phyloP scores from a whole-genome alignment of 2,797 vertebrate genomes.

The Okamejei kenojei region DNA sequence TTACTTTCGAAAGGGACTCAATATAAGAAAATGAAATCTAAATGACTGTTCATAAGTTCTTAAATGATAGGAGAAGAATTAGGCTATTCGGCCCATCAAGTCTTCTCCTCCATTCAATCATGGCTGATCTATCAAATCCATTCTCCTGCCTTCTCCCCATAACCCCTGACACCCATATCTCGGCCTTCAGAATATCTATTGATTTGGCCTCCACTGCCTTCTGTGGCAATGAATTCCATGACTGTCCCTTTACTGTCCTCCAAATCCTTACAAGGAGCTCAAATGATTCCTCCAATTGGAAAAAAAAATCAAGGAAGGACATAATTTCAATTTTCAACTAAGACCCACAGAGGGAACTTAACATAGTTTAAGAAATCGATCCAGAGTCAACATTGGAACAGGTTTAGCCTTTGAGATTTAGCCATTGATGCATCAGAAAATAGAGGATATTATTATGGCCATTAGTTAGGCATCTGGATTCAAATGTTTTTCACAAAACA shows the following conservation, averaged over 20 bases:
- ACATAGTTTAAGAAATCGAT: not conserved
- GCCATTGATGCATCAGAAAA: not conserved
- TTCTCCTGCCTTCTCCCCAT: no score
- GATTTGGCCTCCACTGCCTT: no score
- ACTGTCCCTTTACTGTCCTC: no score
- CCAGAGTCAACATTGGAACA: not conserved
- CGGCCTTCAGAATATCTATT: no score
- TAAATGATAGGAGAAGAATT: no score
- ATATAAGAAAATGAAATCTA: conserved; percentile 21
- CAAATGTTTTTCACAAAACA: not conserved
- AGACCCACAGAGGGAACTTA: no score
- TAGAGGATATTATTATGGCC: not conserved
- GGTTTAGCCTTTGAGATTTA: not conserved
- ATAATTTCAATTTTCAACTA: not conserved
- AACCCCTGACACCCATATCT: no score
- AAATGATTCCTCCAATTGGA: not conserved
- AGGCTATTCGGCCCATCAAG: no score
- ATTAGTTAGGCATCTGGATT: not conserved
- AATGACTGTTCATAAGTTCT: not conserved
- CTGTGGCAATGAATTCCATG: no score
- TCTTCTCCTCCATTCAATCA: no score
- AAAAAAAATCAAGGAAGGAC: not conserved
- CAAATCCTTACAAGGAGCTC: not conserved
- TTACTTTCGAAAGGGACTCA: conserved; percentile 28
- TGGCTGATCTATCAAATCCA: no score